Evolutionary conservation across 2,113 vertebrate species (phyloP).

Genomic region (Serilophus lunatus): DNA sequence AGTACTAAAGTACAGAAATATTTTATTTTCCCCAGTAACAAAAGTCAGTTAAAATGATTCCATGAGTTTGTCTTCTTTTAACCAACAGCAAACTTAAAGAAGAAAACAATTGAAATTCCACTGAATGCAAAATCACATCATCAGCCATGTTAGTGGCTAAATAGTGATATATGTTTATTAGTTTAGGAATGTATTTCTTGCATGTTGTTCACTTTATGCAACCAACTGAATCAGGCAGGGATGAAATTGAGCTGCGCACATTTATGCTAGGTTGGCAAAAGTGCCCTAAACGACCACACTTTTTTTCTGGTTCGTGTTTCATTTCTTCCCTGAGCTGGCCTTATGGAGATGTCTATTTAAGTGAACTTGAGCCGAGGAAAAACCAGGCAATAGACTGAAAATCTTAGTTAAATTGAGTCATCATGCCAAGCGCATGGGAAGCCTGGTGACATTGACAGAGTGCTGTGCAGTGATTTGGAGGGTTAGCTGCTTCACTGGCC

Average conservation of each 20-base stretch:
- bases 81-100: background rate
- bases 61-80: background rate
- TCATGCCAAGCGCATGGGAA: background rate
- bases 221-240: background rate
- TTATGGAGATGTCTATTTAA: background rate
- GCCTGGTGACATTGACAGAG: background rate
- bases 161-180: background rate
- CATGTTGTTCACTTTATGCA: background rate
- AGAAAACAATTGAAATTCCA: background rate
- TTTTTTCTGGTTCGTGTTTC: background rate
- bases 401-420: background rate
- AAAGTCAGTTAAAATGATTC: background rate
- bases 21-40: background rate
- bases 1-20: background rate
- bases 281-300: background rate
- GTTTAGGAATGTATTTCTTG: background rate
- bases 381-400: constrained; percentile 4
- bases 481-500: background rate
- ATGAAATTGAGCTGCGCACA: background rate
- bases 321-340: background rate
- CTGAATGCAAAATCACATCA: background rate
- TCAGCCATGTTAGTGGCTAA: background rate
- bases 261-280: background rate
- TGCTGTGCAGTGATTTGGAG: background rate
- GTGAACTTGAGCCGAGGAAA: background rate